A percentile compares a stretch with the other conserved stretches of the same genome.
phyloP scores from a whole-genome alignment of 1,140 invertebrate species.

The Drosophila saltans region DNA sequence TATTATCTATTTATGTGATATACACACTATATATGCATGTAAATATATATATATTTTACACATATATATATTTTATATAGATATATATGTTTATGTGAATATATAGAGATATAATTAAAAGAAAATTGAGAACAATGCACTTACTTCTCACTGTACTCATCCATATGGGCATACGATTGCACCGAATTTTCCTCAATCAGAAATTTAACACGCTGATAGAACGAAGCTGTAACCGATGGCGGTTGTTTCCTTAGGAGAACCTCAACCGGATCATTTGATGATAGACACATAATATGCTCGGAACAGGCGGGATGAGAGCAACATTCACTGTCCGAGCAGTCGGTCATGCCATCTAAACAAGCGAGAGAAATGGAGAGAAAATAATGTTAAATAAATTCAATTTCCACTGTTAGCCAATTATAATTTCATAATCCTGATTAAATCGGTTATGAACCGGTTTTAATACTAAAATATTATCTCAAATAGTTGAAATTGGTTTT shows the following conservation, averaged over 20 bases:
- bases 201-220: slow-evolving; percentile 99
- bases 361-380: no score
- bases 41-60: slow-evolving; percentile 35
- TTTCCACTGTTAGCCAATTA: no score
- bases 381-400: no score
- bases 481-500: no score
- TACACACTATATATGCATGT: slow-evolving; percentile 43
- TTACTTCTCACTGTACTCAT: slow-evolving; percentile 99
- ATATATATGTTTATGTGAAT: slow-evolving; percentile 32
- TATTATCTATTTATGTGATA: slow-evolving; percentile 23
- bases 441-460: neutral
- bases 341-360: slow-evolving; percentile 94
- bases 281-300: slow-evolving; percentile 96
- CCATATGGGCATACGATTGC: slow-evolving; percentile 98
- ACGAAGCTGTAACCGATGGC: slow-evolving; percentile 97
- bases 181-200: slow-evolving; percentile 99
- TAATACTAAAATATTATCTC: neutral
- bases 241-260: slow-evolving; percentile 97
- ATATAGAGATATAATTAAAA: slow-evolving; percentile 16
- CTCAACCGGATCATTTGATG: slow-evolving; percentile 97
- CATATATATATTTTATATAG: slow-evolving; percentile 27
- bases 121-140: slow-evolving; percentile 79
- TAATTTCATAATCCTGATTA: no score
- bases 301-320: slow-evolving; percentile 92
- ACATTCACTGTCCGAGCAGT: slow-evolving; percentile 99